phyloP scores from a whole-genome alignment of 37 sponge, comb jelly and placozoan genomes.

The Halisarca cf. caerulea region DNA sequence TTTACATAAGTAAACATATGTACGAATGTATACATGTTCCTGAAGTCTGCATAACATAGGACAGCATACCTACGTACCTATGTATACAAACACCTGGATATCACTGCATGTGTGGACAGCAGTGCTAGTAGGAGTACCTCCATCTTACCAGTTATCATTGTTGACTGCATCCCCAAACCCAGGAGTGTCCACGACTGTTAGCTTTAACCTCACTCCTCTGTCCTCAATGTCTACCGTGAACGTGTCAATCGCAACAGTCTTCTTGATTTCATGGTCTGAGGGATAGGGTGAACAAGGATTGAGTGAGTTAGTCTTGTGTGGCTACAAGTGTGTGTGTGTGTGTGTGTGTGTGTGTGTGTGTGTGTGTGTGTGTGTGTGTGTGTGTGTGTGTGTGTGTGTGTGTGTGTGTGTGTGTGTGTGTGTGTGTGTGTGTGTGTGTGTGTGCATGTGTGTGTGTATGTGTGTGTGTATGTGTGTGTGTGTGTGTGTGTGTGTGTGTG shows the following conservation, averaged over 20 bases:
- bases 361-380: constrained; percentile 16
- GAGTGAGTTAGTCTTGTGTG: too few relatives aligned
- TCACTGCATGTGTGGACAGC: too few relatives aligned
- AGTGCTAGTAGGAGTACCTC: too few relatives aligned
- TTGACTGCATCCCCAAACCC: constrained; percentile 98
- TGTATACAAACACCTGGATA: neutral
- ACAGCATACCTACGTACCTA: neutral
- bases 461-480: too few relatives aligned
- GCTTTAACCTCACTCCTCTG: constrained; percentile 94
- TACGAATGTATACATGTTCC: too few relatives aligned
- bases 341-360: constrained; percentile 43
- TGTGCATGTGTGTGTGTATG: too few relatives aligned
- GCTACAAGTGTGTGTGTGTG: constrained; percentile 30
- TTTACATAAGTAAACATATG: too few relatives aligned
- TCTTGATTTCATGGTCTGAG: constrained; percentile 62
- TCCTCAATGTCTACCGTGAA: constrained; percentile 98
- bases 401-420: too few relatives aligned
- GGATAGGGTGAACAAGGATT: too few relatives aligned
- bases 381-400: neutral
- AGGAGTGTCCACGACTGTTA: constrained; percentile 99
- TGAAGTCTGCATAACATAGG: neutral
- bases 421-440: too few relatives aligned
- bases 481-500: too few relatives aligned
- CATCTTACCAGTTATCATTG: constrained; percentile 84
- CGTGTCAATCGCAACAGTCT: constrained; percentile 94